Base-by-base conservation (phyloP, 2,888 invertebrate genomes). In the Drosophila vallismaia region DNA sequence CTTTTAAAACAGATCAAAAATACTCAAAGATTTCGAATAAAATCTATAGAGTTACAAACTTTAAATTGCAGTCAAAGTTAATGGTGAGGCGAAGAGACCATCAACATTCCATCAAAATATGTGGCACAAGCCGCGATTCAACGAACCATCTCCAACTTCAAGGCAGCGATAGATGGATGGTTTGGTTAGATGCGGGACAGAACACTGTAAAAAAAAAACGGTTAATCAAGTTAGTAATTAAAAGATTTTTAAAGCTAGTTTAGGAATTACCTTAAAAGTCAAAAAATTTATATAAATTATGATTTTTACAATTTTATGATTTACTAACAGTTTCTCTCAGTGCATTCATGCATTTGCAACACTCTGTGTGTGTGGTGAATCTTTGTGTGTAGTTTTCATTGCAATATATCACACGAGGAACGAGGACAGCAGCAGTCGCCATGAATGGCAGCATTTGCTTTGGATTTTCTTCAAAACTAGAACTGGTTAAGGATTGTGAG, bases 41-140 rank as follows among this genome's bases (percentile, higher is more conserved):
- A 33, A 71, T 38, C 44, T 7, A 19, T 24, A 6, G 6, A 9
- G 46, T 63, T 63, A 40, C 42, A 70, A 71, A 71, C 53, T 70
- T 72, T 40, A 46, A 70, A 49, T 45, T 48, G 52, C 40, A 38
- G 46, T 36, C n/a, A 7, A 46, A 24, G 14, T 26, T 28, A 29
- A 28, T 28, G 9, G 36, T 38, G 40, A 9, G 31, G 8, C 4
- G 24, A 3, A 3, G 12, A n/a, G 49, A 44, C 67, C 52, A 64
- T 57, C 70, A 74, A 58, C 62, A 74, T 74, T 75, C 74, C 75
- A 74, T 74, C 74, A 74, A 74, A 74, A 75, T 75, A 74, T 74
- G 59, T 74, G 59, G 75, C 74, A 75, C 74, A 74, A 75, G 63
- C 44, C 55, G 69, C 55, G 69, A 69, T 56, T 53, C 74, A 73